These are phyloP conservation scores for Nannobrachium achirus DNA, from an alignment of 2,113 vertebrate genomes.

Conservation along the genomic window DNA sequence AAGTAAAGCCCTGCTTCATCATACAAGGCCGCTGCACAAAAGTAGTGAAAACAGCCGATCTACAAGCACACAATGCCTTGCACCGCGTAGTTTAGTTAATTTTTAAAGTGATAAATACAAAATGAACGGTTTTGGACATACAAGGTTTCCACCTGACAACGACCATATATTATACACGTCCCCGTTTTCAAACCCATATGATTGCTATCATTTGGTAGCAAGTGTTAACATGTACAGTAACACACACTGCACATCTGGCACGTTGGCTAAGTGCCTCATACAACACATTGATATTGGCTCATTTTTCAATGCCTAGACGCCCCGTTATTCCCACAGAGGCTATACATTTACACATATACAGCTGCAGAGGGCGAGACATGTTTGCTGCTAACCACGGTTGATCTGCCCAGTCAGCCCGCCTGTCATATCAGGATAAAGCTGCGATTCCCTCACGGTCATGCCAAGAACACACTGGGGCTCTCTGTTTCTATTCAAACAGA, in stretches of 20 bases:
- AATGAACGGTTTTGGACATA: no score
- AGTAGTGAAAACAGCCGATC: no score
- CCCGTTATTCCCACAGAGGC: conserved; percentile 43
- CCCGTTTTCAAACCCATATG: no score
- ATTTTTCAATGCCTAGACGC: conserved; percentile 34
- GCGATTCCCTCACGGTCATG: conserved; percentile 52
- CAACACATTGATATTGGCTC: conserved; percentile 16
- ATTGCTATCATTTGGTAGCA: no score
- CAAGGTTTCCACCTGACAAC: no score
- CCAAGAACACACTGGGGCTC: conserved; percentile 43
- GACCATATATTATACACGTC: no score
- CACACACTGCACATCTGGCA: conserved; percentile 19
- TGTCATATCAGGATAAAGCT: conserved; percentile 49
- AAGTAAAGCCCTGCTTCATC: no score
- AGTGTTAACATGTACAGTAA: no score
- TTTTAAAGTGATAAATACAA: no score
- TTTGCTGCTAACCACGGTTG: conserved; percentile 49
- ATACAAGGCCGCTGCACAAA: no score
- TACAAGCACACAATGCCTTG: no score
- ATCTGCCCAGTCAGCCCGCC: conserved; percentile 45
- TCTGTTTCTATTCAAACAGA: conserved; percentile 56
- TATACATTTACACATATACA: conserved; percentile 56
- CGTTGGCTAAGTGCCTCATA: conserved; percentile 23
- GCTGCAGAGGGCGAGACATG: conserved; percentile 46
- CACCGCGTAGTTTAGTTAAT: no score